These are phyloP conservation scores for Endotricha flammealis DNA, from an alignment of 2,888 invertebrate genomes.

Conservation along the genomic window DNA sequence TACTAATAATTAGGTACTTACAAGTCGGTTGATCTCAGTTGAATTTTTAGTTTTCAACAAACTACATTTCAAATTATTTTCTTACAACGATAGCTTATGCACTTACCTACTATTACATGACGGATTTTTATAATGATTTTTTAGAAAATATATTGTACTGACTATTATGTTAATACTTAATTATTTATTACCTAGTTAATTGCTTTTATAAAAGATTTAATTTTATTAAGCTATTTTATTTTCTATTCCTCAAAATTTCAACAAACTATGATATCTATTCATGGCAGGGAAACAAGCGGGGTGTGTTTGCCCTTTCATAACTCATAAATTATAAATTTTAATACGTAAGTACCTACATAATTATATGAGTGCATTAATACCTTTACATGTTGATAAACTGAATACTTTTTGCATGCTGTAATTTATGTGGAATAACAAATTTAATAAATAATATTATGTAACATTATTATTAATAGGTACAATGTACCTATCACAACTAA, in stretches of 20 bases:
- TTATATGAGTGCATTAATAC: too few relatives aligned
- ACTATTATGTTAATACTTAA: slow-evolving; percentile 21
- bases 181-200: slow-evolving; percentile 27
- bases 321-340: too few relatives aligned
- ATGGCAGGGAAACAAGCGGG: background rate
- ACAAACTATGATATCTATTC: background rate
- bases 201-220: slow-evolving; percentile 26
- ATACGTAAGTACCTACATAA: too few relatives aligned
- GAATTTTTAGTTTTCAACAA: background rate
- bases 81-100: background rate
- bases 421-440: too few relatives aligned
- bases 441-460: too few relatives aligned
- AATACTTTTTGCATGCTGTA: too few relatives aligned
- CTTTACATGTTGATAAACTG: too few relatives aligned
- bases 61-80: background rate
- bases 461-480: too few relatives aligned
- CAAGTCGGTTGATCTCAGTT: slow-evolving; percentile 1
- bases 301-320: too few relatives aligned
- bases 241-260: background rate
- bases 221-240: slow-evolving; percentile 7
- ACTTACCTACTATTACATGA: slow-evolving; percentile 12
- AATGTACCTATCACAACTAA: too few relatives aligned
- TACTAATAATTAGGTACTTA: background rate
- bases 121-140: slow-evolving; percentile 18
- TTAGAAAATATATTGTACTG: slow-evolving; percentile 23